Conservation (phyloP, 2,113 vertebrate genomes). For the Lophotis ruficrista region DNA sequence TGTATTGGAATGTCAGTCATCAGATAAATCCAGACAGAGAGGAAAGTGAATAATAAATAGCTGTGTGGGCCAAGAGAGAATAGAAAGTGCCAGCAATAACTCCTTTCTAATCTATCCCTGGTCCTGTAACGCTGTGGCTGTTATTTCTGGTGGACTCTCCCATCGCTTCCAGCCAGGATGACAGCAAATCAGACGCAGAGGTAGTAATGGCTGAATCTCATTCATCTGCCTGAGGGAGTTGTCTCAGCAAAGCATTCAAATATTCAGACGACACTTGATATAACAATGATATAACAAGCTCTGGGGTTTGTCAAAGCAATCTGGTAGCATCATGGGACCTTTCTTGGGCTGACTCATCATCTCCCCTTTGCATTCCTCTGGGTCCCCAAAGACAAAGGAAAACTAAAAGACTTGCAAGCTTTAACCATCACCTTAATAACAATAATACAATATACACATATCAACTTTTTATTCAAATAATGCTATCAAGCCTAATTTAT, state of each 20-base stretch:
- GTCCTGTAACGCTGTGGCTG: background rate
- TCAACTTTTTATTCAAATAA: background rate
- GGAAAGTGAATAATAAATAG: slow-evolving; percentile 55
- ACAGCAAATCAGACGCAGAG: slow-evolving; percentile 7
- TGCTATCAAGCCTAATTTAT: background rate
- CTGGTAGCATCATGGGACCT: background rate
- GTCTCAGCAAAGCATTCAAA: slow-evolving; percentile 7
- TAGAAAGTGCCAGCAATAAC: slow-evolving; percentile 13
- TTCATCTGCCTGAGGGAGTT: background rate
- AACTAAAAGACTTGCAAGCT: background rate
- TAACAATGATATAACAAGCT: background rate
- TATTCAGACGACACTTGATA: background rate
- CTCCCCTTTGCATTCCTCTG: background rate
- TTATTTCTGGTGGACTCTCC: slow-evolving; percentile 23
- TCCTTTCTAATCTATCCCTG: slow-evolving; percentile 14
- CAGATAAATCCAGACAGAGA: slow-evolving; percentile 32
- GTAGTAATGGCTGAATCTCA: background rate
- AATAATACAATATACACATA: background rate
- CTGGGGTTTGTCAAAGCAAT: slow-evolving; percentile 8
- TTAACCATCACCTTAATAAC: background rate
- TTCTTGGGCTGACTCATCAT: background rate
- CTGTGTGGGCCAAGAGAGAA: slow-evolving; percentile 43
- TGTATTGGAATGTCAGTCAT: slow-evolving; percentile 53
- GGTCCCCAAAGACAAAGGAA: background rate
- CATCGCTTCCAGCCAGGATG: background rate